phyloP scores from a whole-genome alignment of 2,113 vertebrate genomes.

The Ophiodon elongatus region DNA sequence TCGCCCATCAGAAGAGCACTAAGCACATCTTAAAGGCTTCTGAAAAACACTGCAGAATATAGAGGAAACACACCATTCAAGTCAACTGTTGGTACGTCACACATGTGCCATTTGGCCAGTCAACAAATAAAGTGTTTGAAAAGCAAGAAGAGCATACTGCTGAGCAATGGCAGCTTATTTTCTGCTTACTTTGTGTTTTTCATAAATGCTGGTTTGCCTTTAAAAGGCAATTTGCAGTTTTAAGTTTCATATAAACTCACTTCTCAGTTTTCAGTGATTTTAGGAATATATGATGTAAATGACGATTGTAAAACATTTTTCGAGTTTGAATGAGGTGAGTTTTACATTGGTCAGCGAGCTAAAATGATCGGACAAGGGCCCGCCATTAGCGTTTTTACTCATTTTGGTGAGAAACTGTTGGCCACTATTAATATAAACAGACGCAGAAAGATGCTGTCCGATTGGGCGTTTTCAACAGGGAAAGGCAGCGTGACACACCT shows the following conservation, averaged over 20 bases:
- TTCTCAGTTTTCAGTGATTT: neutral
- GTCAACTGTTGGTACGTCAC: neutral
- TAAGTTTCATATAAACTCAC: neutral
- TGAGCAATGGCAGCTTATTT: neutral
- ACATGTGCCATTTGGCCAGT: neutral
- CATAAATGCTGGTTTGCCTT: neutral
- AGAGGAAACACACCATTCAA: neutral
- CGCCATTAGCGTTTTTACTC: no score
- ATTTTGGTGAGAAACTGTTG: no score
- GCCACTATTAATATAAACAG: no score
- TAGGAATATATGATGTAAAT: neutral
- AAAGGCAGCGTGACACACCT: no score
- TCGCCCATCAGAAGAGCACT: neutral
- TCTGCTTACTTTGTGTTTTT: neutral
- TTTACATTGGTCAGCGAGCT: no score
- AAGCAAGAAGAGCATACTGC: neutral
- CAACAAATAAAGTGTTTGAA: neutral
- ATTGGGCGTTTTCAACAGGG: no score
- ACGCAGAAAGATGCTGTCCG: no score
- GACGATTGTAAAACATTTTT: neutral
- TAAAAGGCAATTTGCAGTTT: neutral
- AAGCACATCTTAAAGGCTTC: neutral
- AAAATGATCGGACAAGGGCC: no score
- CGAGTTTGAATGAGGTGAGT: no score
- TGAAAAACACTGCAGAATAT: neutral